Conservation (phyloP, 2,888 invertebrate genomes). For the Sisyra terminalis region DNA sequence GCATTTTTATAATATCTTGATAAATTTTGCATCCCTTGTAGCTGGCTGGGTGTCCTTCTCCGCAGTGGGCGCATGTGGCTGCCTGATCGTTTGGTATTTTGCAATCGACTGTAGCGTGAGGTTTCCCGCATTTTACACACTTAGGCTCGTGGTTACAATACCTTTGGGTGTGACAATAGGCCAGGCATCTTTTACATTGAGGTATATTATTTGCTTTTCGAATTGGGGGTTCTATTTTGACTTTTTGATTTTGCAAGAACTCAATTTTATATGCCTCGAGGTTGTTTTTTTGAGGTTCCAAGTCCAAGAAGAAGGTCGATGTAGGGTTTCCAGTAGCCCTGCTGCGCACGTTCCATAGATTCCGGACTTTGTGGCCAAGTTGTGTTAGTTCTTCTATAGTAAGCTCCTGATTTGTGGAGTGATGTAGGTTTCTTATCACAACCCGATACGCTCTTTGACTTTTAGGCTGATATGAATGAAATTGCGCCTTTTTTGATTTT, state of each 20-base stretch:
- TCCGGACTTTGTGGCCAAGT: too few species aligned
- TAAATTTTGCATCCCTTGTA: conserved; percentile 12
- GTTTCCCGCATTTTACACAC: conserved; percentile 12
- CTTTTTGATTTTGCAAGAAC: conserved; percentile 11
- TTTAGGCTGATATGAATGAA: too few species aligned
- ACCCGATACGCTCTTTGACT: too few species aligned
- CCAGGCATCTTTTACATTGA: conserved; percentile 14
- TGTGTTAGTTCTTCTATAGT: too few species aligned
- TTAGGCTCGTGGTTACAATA: conserved; percentile 12
- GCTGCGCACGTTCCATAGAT: background rate
- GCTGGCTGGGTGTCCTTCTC: conserved; percentile 11
- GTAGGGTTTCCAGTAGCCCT: conserved; percentile 10
- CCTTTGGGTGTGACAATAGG: conserved; percentile 13
- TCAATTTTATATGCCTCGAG: conserved; percentile 9
- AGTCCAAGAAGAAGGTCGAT: conserved; percentile 13
- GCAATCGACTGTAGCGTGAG: conserved; percentile 9
- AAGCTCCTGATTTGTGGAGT: too few species aligned
- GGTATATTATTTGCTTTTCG: conserved; percentile 11
- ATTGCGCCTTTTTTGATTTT: too few species aligned
- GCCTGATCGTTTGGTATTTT: conserved; percentile 8
- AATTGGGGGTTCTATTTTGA: conserved; percentile 12
- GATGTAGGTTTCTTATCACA: background rate
- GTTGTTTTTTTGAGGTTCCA: conserved; percentile 13
- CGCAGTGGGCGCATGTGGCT: conserved; percentile 11
- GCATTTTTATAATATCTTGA: conserved; percentile 2